Evolutionary conservation across 1,140 invertebrate species (phyloP).

Genomic region (Heliconius melpomene): DNA sequence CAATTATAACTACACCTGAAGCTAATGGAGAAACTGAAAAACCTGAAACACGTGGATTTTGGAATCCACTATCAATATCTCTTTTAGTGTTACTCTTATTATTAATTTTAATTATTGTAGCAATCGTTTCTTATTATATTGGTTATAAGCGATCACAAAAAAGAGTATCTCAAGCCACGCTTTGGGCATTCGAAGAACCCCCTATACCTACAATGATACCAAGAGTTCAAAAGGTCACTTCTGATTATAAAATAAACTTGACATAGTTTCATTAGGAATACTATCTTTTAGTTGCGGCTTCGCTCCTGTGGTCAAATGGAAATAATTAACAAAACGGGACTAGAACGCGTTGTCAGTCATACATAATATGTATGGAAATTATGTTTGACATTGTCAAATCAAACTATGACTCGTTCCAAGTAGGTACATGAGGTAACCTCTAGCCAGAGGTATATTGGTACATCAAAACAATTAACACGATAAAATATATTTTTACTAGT

Average conservation of each 20-base stretch:
- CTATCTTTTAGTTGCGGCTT: neutral
- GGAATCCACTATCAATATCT: slow-evolving; percentile 42
- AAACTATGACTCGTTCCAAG: too few relatives aligned
- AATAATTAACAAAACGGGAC: too few relatives aligned
- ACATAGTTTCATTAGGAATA: neutral
- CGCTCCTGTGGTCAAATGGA: too few relatives aligned
- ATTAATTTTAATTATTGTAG: slow-evolving; percentile 37
- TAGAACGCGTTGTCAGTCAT: too few relatives aligned
- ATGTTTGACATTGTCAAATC: too few relatives aligned
- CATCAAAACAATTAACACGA: too few relatives aligned
- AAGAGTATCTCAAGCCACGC: slow-evolving; percentile 32
- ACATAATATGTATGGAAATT: too few relatives aligned
- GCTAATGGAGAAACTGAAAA: neutral
- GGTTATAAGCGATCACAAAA: slow-evolving; percentile 38
- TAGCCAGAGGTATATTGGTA: too few relatives aligned
- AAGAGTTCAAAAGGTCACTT: slow-evolving; percentile 33
- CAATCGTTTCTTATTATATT: slow-evolving; percentile 43
- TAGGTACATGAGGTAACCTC: too few relatives aligned
- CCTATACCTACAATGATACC: slow-evolving; percentile 45
- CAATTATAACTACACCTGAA: neutral
- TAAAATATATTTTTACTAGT: too few relatives aligned
- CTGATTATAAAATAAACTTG: neutral
- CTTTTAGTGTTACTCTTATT: slow-evolving; percentile 41
- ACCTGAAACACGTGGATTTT: slow-evolving; percentile 30
- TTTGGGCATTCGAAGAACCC: slow-evolving; percentile 40